These are phyloP conservation scores for Acrossocheilus wenchowensis DNA, from an alignment of 2,797 vertebrate genomes.

Conservation along the genomic window DNA sequence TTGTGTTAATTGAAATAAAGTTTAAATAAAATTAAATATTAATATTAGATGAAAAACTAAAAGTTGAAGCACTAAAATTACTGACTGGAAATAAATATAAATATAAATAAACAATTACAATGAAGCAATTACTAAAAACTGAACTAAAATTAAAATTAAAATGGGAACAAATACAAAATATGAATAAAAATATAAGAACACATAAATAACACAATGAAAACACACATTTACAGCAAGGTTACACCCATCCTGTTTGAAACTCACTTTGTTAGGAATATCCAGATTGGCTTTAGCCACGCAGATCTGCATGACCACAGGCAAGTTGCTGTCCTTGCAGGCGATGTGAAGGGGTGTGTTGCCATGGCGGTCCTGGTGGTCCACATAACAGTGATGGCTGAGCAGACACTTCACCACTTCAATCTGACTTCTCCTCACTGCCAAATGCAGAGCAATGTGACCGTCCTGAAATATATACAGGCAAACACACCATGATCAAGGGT, in stretches of 20 bases:
- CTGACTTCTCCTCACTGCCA: constrained; percentile 94
- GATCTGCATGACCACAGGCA: constrained; percentile 85
- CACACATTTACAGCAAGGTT: not conserved
- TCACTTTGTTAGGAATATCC: constrained; percentile 93
- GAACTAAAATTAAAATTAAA: not conserved
- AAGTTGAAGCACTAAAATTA: not conserved
- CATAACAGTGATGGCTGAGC: constrained; percentile 81
- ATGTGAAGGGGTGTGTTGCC: constrained; percentile 94
- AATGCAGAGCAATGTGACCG: constrained; percentile 92
- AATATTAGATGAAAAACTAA: not conserved
- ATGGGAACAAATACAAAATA: not conserved
- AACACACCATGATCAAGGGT: not conserved
- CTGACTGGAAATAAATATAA: not conserved
- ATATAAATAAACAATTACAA: not conserved
- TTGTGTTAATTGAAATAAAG: not conserved
- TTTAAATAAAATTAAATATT: not conserved
- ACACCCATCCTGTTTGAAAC: not conserved
- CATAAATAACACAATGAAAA: not conserved
- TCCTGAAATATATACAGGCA: constrained; percentile 78
- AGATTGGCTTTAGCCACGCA: constrained; percentile 85
- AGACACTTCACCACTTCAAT: constrained; percentile 92
- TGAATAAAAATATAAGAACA: not conserved
- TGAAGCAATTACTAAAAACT: not conserved
- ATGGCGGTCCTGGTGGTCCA: constrained; percentile 93
- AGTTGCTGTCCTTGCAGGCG: constrained; percentile 93